These are phyloP conservation scores for Batillaria attramentaria DNA, from an alignment of 1,140 invertebrate species.

Conservation along the genomic window DNA sequence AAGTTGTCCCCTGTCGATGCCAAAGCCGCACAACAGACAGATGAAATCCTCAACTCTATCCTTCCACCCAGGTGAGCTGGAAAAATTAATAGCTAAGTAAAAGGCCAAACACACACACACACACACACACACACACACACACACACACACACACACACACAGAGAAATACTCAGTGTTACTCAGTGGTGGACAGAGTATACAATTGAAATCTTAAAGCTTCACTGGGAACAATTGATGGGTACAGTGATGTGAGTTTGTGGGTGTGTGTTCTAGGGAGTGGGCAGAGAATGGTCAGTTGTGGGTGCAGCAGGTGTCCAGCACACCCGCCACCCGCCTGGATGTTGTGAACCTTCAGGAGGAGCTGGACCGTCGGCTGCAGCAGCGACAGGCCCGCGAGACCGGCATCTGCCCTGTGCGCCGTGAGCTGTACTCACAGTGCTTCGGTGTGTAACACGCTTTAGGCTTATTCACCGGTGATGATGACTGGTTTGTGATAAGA, in stretches of 20 bases:
- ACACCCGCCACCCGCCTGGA: conserved; percentile 95
- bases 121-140: background rate
- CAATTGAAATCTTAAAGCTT: conserved; percentile 19
- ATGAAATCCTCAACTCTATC: conserved; percentile 96
- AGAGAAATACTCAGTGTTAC: too few species aligned
- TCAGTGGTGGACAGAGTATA: background rate
- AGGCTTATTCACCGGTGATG: too few species aligned
- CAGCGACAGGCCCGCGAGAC: conserved; percentile 94
- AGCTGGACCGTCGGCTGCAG: conserved; percentile 91
- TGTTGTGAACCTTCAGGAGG: conserved; percentile 95
- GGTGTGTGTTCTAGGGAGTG: conserved; percentile 78
- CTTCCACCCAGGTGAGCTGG: conserved; percentile 83
- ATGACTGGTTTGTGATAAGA: background rate
- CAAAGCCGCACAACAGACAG: conserved; percentile 72
- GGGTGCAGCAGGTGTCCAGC: conserved; percentile 83
- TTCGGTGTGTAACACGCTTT: conserved; percentile 88
- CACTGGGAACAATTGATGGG: background rate
- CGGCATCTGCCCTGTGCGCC: conserved; percentile 94
- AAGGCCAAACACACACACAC: background rate
- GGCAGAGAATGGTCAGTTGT: conserved; percentile 84
- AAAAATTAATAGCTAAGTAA: background rate
- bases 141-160: too few species aligned
- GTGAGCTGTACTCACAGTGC: conserved; percentile 96
- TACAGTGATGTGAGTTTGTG: background rate
- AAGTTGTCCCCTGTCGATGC: conserved; percentile 67